A percentile compares a stretch with the other conserved stretches of the same genome.
These are phyloP conservation scores for Samia ricini DNA, from an alignment of 1,140 invertebrate species.

Conservation along the genomic window DNA sequence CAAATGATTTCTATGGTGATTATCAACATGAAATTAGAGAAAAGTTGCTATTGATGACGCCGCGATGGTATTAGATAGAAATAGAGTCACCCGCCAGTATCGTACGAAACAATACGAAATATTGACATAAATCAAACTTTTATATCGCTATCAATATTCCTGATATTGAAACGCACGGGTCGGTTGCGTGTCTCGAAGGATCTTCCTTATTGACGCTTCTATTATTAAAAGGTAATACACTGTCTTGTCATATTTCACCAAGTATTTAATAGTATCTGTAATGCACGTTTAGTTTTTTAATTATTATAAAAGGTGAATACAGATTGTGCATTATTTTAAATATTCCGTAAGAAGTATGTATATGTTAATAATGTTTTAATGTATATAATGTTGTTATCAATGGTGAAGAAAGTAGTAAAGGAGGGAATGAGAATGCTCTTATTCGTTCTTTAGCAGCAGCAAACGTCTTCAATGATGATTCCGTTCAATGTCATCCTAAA, in stretches of 20 bases:
- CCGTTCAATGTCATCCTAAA: no score
- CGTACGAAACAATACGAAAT: conserved; percentile 59
- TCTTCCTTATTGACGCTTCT: conserved; percentile 13
- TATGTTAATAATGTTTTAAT: no score
- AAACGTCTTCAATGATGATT: no score
- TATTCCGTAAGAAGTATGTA: no score
- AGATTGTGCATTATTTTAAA: no score
- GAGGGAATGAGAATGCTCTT: no score
- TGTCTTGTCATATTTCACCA: background rate
- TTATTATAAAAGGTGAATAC: background rate
- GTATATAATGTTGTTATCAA: no score
- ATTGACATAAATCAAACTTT: conserved; percentile 65
- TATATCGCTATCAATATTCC: conserved; percentile 29
- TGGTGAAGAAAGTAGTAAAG: no score
- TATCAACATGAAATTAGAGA: background rate
- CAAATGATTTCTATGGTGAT: no score
- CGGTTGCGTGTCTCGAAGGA: conserved; percentile 32
- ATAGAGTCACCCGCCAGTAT: conserved; percentile 46
- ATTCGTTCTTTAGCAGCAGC: no score
- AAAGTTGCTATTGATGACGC: conserved; percentile 29
- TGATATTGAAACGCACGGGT: conserved; percentile 10
- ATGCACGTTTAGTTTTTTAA: no score
- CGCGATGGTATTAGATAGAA: conserved; percentile 49
- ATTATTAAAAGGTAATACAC: background rate
- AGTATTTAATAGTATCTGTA: background rate